Evolutionary conservation across 2,797 vertebrate species (phyloP).

Genomic region (Gymnocypris eckloni): DNA sequence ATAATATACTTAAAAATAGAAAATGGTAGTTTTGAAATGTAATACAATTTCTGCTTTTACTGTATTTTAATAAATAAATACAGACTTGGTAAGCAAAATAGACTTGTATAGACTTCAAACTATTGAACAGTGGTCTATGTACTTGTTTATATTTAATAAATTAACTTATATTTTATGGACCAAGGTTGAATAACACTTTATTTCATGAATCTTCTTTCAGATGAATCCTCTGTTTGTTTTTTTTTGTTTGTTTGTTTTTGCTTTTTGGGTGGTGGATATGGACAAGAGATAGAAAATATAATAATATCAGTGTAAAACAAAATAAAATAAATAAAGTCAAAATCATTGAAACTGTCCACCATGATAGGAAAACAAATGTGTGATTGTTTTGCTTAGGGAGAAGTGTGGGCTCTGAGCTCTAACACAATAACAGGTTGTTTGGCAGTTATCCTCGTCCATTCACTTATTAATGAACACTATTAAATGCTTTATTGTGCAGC

Average conservation of each 20-base stretch:
- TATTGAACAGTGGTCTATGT: too few species aligned
- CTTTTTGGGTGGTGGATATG: background rate
- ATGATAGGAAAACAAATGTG: background rate
- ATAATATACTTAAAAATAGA: background rate
- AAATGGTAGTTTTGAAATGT: background rate
- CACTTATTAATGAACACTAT: conserved; percentile 20
- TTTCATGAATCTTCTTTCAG: background rate
- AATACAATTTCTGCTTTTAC: background rate
- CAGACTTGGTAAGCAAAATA: background rate
- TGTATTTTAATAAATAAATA: background rate
- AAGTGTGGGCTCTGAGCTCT: background rate
- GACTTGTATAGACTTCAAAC: too few species aligned
- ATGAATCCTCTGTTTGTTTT: too few species aligned
- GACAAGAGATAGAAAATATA: background rate
- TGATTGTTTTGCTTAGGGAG: conserved; percentile 24
- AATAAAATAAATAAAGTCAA: background rate
- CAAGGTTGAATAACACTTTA: background rate
- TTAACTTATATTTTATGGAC: background rate
- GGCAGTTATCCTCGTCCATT: conserved; percentile 28
- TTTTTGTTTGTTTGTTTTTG: background rate
- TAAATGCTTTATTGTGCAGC: conserved; percentile 34
- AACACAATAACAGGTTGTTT: conserved; percentile 22
- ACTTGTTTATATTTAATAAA: background rate
- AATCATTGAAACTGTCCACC: background rate
- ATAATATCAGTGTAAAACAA: background rate